Conservation (phyloP, 2,113 vertebrate genomes). For the Uropsilus gracilis region DNA sequence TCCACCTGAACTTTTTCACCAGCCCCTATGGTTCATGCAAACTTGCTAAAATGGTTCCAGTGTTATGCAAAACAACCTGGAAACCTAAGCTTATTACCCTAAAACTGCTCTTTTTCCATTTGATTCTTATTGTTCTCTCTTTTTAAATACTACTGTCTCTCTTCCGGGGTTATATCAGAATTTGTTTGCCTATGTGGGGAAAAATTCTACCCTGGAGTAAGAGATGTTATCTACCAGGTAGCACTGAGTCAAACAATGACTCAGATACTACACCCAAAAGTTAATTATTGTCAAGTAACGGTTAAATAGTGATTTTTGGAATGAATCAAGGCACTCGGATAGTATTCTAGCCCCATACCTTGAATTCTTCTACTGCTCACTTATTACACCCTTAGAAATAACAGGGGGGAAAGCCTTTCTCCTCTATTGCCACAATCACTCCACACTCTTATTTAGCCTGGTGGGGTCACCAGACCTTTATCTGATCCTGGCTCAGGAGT, state of each 20-base stretch:
- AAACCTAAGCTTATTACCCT: accelerated
- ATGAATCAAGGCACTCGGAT: background rate
- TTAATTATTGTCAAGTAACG: background rate
- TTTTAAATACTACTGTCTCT: background rate
- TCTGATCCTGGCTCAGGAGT: slow-evolving; percentile 92
- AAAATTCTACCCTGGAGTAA: background rate
- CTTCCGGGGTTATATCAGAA: background rate
- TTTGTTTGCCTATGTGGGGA: background rate
- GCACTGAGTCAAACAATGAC: background rate
- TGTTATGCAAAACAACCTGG: accelerated
- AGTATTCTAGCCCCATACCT: accelerated
- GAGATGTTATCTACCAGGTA: background rate
- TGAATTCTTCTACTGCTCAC: accelerated
- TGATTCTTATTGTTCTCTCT: too few species aligned
- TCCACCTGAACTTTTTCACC: background rate
- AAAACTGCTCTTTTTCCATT: accelerated
- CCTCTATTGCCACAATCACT: accelerated
- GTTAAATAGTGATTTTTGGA: background rate
- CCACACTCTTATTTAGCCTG: accelerated
- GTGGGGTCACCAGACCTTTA: slow-evolving; percentile 87
- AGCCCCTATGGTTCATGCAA: background rate
- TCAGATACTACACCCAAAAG: background rate
- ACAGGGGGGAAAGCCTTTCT: background rate
- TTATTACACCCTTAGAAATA: accelerated
- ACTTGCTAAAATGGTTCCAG: accelerated